Evolutionary conservation across 2,113 vertebrate species (phyloP), one percentile per base, ranked within the genome.

Genomic region (Plecotus auritus): DNA sequence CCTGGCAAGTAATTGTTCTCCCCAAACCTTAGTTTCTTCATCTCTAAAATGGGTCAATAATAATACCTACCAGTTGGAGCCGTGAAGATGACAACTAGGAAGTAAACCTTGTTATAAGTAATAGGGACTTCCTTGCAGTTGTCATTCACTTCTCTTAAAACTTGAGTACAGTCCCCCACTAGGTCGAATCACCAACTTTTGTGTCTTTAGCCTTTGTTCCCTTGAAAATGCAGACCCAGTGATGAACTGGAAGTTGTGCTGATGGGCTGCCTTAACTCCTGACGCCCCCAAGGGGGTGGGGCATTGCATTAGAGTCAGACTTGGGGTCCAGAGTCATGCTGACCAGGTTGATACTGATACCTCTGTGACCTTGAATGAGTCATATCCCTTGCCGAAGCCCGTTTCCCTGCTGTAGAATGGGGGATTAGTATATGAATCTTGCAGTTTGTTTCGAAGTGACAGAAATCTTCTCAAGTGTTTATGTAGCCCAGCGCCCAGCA

Each of bases 401-500:
- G 40, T 84, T 70, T 88, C n/a, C n/a, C 30, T 13, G 61, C 8
- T 2, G 35, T n/a, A 23, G 26, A 67, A 28, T 9, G 37, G 47
- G 56, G 7, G 54, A 14, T 66, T 42, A 26, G 14, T 22, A 11
- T 45, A 28, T 9, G 30, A 0, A 1, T 54, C 45, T 42, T 0
- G 1, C 0, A 3, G 40, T n/a, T 56, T 61, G 7, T 32, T 70
- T 37, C 28, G 3, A 23, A 37, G 23, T 32, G n/a, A 37, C 23
- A 0, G 2, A 61, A 87, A 61, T 37, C 40, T 37, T 5, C 13
- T 40, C 32, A 28, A 16, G 9, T 26, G n/a, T 61, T n/a, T 7
- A 30, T 1, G 56, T 56, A 42, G 70, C 23, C 18, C 66, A 17
- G 9, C 0, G 20, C 30, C 23, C 1, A 9, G 49, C 2, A 0